Evolutionary conservation across 1,140 invertebrate species (phyloP), one percentile per base, ranked within the genome.

Genomic region (Sitophilus oryzae): DNA sequence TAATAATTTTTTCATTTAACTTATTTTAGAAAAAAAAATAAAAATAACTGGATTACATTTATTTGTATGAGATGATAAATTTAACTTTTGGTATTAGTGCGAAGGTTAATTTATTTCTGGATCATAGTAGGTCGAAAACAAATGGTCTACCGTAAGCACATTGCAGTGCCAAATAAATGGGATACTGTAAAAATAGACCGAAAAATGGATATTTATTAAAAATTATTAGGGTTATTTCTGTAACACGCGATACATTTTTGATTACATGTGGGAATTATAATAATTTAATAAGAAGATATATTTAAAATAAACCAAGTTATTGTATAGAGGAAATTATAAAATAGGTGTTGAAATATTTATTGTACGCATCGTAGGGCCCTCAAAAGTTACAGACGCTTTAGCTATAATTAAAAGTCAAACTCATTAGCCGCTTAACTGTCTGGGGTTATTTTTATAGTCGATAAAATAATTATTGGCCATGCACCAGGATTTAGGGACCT

Each of bases 381-480:
- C 11, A 16, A 38, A 16, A 38, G 16, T n/a, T 4, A 42, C n/a
- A 19, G 21, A 11, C 18, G 21, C 20, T 14, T 4, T 20, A 45
- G 4, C 19, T 45, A 45, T 45, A 45, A 45, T 45, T 45, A 45
- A 45, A 15, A 38, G 14, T 34, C 3, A 23, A 45, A 14, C 43
- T 45, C 43, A 45, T 45, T 45, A 45, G 25, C 43, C 20, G 19
- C 18, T 25, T 3, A 11, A 45, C 20, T 23, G 43, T 45, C 43
- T 45, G 22, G 43, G 43, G 43, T 45, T 45, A 45, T 45, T 45
- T 45, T 45, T 45, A 45, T 45, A 45, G 25, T 18, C 43, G 43
- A 25, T 16, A 45, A 25, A n/a, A 47, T 47, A 47, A 47, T 47
- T 47, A 47, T 47, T 47, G 45, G 45, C 45, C 18, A 47, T 47